phyloP scores from a whole-genome alignment of 2,888 invertebrate species.

The Rhamphomyia laevipes region DNA sequence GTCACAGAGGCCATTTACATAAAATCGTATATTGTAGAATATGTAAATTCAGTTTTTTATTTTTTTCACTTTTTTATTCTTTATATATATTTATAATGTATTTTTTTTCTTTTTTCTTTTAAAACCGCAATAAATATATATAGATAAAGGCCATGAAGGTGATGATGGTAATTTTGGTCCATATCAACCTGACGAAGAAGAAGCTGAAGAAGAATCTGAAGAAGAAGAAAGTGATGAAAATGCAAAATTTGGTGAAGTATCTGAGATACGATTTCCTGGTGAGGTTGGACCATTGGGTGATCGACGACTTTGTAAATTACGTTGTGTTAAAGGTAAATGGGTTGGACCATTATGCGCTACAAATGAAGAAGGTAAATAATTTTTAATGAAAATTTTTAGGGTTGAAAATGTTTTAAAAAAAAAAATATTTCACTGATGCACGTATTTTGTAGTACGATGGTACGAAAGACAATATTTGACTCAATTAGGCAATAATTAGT shows the following conservation, averaged over 20 bases:
- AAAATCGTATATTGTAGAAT: no score
- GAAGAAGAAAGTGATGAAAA: constrained; percentile 34
- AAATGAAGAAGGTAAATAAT: constrained; percentile 51
- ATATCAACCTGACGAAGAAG: constrained; percentile 31
- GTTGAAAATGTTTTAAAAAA: not conserved
- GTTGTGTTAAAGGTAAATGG: constrained; percentile 76
- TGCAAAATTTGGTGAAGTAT: constrained; percentile 36
- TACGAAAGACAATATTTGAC: no score
- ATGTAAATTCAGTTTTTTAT: not conserved
- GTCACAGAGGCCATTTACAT: no score
- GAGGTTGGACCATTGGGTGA: constrained; percentile 62
- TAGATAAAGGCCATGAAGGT: constrained; percentile 31
- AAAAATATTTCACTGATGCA: no score
- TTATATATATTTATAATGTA: not conserved
- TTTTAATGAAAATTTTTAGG: not conserved
- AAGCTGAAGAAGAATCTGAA: constrained; percentile 33
- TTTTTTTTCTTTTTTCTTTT: not conserved
- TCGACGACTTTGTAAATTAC: constrained; percentile 66
- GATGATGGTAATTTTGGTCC: constrained; percentile 35
- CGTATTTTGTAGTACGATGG: no score
- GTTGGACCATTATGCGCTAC: constrained; percentile 69
- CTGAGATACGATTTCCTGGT: constrained; percentile 52
- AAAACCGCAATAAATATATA: not conserved
- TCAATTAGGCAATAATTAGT: no score
- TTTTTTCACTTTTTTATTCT: not conserved